Conservation (phyloP, 2,113 vertebrate genomes). For the Murina feae region DNA sequence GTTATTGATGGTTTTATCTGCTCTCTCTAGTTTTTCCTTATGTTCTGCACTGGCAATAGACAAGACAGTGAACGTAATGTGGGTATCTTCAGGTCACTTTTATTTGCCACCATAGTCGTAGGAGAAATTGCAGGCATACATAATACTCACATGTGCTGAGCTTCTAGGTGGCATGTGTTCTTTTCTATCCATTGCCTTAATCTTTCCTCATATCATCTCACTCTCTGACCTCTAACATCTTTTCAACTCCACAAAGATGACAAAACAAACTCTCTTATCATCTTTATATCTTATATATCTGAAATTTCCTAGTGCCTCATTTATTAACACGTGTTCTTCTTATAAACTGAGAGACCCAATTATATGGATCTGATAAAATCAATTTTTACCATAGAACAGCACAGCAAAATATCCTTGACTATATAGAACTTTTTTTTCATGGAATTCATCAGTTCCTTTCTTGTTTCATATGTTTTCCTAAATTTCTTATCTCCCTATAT, state of each 20-base stretch:
- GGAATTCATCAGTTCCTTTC: not conserved
- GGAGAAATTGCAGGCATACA: not conserved
- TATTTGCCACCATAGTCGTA: not conserved
- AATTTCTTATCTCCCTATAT: not conserved
- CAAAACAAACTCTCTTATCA: not conserved
- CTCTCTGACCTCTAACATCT: not conserved
- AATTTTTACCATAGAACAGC: not conserved
- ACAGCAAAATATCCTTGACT: not conserved
- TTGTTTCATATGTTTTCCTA: not conserved
- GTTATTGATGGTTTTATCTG: not conserved
- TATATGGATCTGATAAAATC: not conserved
- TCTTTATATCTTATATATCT: not conserved
- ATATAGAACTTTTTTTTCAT: not conserved
- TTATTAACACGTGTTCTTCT: not conserved
- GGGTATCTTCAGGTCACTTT: not conserved
- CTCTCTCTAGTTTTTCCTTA: not conserved
- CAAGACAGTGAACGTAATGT: not conserved
- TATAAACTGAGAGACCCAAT: not conserved
- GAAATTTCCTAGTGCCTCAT: not conserved
- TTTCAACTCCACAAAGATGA: not conserved
- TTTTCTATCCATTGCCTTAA: not conserved
- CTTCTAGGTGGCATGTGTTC: not conserved
- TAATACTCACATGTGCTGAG: not conserved
- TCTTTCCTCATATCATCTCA: not conserved
- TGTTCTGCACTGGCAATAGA: not conserved